Conservation (phyloP, 2,113 vertebrate genomes). For the Colistium nudipinnis region DNA sequence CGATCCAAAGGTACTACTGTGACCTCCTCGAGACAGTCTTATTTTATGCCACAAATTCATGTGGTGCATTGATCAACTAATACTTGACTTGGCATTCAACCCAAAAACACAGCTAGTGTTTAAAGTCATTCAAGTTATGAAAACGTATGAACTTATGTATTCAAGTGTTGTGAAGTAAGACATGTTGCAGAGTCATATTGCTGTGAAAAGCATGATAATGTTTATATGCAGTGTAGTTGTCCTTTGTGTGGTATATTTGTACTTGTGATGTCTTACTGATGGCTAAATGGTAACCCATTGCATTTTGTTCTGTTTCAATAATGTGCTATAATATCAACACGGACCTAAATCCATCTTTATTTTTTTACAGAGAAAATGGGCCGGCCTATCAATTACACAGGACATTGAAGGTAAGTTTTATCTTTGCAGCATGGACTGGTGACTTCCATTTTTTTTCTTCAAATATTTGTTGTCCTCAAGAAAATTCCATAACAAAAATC, state of each 20-base stretch:
- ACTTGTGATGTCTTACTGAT: background rate
- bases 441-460: background rate
- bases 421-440: background rate
- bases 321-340: background rate
- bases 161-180: slow-evolving; percentile 55
- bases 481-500: too few species aligned
- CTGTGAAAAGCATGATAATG: slow-evolving; percentile 13
- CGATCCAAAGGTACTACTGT: slow-evolving; percentile 75
- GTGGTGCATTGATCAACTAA: background rate
- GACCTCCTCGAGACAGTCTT: slow-evolving; percentile 63
- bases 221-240: slow-evolving; percentile 5
- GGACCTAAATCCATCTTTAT: background rate
- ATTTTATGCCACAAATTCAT: slow-evolving; percentile 51
- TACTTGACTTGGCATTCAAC: background rate
- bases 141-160: background rate
- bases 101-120: background rate
- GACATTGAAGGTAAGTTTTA: slow-evolving; percentile 90
- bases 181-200: slow-evolving; percentile 34
- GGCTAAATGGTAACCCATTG: background rate
- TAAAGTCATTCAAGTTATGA: background rate
- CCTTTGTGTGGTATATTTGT: slow-evolving; percentile 7
- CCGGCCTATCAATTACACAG: slow-evolving; percentile 92
- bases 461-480: too few species aligned
- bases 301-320: background rate
- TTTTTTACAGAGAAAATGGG: slow-evolving; percentile 93